These are phyloP conservation scores for Cyrtonyx montezumae DNA, from an alignment of 2,113 vertebrate species.

Conservation along the genomic window DNA sequence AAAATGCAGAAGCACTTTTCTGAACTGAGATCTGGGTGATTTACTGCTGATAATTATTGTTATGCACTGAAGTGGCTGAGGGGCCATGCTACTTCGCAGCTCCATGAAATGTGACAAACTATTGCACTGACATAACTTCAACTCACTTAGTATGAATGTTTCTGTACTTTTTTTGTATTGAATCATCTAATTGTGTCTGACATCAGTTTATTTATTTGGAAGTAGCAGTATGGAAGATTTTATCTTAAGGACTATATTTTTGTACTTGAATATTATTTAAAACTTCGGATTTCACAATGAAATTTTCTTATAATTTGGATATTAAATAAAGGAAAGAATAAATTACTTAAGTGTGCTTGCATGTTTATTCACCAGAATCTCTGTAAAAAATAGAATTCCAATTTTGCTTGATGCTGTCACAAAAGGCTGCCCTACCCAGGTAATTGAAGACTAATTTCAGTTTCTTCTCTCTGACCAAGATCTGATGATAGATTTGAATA, in stretches of 20 bases:
- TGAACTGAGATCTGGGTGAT: background rate
- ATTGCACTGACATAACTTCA: constrained; percentile 41
- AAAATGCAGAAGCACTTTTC: background rate
- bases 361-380: background rate
- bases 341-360: constrained; percentile 7
- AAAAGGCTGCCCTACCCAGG: background rate
- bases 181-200: constrained; percentile 6
- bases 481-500: background rate
- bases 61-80: constrained; percentile 6
- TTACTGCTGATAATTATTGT: background rate
- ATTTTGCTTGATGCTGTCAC: background rate
- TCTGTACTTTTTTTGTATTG: background rate
- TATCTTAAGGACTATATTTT: constrained; percentile 14
- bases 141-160: background rate
- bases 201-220: constrained; percentile 54
- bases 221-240: background rate
- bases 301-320: background rate
- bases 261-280: constrained; percentile 33
- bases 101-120: background rate
- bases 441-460: background rate
- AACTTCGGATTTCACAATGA: constrained; percentile 20
- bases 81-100: background rate
- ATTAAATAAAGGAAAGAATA: background rate
- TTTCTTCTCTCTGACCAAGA: background rate
- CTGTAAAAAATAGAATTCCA: background rate